Base-by-base conservation (phyloP, 2,888 invertebrate genomes). In the Fissipunctia ypsillon region DNA sequence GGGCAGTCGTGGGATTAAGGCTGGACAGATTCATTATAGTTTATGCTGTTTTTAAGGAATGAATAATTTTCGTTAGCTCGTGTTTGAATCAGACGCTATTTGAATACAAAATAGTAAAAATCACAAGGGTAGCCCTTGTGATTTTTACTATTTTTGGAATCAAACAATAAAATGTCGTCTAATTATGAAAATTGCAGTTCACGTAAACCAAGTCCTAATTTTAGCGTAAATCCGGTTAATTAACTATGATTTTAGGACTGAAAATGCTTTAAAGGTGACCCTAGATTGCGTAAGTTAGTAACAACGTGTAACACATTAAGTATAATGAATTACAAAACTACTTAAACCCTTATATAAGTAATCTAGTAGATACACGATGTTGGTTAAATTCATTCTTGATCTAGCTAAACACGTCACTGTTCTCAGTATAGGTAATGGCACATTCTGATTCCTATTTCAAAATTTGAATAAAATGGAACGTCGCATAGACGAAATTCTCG, bases 1-100 rank as follows among this genome's bases (percentile, higher is more conserved):
- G 84, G 76, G 66, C 73, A 54, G 22, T 4, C 10, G 10, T 69
- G 25, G 9, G 28, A 66, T 52, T 52, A 38, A 56, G 3, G 5
- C 38, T 41, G 56, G 19, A 31, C 31, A 16, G 45, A 64, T 64
- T 48, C 9, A 5, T 16, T 31, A n/a, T 1, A 48, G 14, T n/a
- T 57, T 9, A 9, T 22, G 6, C 2, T 7, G 14, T 25, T 73
- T 45, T 64, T 38, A 64, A 14, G 6, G 14, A 31, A 59, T 28
- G 10, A 6, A 52, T 43, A 12, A 16, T 16, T 43, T 69, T 7
- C 1, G 4, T 19, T 7, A 16, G 7, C n/a, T 50, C 10, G 10
- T 60, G 14, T 35, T 35, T 59, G 1, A 48, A 28, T 48, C 4
- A 25, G 4, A 1, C 22, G 25, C 22, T 45, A 19, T 48, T 38